A percentile compares a stretch with the other conserved stretches of the same genome.
Evolutionary conservation across 2,888 invertebrate species (phyloP).

Genomic region (Choristoneura rosaceana): DNA sequence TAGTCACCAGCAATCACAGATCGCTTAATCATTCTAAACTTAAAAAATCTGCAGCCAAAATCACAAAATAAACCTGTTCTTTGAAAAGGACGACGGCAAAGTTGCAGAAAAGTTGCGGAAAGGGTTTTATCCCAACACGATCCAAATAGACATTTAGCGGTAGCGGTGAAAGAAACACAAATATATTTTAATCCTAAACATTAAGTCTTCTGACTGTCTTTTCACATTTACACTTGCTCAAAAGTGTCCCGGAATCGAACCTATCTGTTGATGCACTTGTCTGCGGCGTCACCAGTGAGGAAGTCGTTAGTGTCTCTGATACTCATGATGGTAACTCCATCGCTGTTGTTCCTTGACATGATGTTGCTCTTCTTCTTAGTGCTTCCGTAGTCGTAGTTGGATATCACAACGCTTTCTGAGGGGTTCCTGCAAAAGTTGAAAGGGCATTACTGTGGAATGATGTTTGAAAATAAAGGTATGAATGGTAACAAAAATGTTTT

Average conservation of each 20-base stretch:
- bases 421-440: slow-evolving; percentile 75
- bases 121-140: no score
- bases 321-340: slow-evolving; percentile 78
- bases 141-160: background rate
- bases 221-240: slow-evolving; percentile 35
- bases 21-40: no score
- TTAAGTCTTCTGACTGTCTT: slow-evolving; percentile 12
- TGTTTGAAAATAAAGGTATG: background rate
- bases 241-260: slow-evolving; percentile 42
- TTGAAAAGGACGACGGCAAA: no score
- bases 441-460: slow-evolving; percentile 64
- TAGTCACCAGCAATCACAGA: no score
- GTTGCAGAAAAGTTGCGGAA: no score
- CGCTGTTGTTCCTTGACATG: slow-evolving; percentile 72
- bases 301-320: slow-evolving; percentile 73
- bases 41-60: no score
- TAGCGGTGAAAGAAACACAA: background rate
- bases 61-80: no score
- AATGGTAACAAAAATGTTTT: background rate
- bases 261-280: slow-evolving; percentile 74
- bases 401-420: slow-evolving; percentile 81
- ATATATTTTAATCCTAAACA: background rate
- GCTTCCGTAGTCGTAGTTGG: slow-evolving; percentile 81
- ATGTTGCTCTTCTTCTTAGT: slow-evolving; percentile 79
- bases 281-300: slow-evolving; percentile 64